Conservation (phyloP, 2,797 vertebrate species). For the Ciconia nigra region DNA sequence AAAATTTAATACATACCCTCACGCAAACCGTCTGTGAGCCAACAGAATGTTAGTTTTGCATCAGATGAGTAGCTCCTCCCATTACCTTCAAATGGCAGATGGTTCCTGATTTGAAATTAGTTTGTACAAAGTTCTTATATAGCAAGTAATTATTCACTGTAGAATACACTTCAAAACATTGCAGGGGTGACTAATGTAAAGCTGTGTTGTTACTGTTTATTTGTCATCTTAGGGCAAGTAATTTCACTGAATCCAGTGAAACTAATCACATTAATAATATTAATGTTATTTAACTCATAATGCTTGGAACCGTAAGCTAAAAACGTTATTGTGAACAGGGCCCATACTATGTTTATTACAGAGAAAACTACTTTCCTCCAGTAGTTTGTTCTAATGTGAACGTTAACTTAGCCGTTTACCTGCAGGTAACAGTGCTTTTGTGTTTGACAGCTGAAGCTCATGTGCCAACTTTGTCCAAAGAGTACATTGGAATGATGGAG, state of each 20-base stretch:
- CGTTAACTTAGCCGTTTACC: neutral
- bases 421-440: neutral
- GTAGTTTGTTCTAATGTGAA: neutral
- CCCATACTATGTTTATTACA: neutral
- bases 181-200: neutral
- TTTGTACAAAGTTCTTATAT: neutral
- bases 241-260: neutral
- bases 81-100: neutral
- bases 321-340: neutral
- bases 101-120: neutral
- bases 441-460: conserved; percentile 77
- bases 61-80: neutral
- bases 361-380: neutral
- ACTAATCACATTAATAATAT: neutral
- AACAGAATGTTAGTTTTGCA: neutral
- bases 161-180: neutral
- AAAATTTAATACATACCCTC: neutral
- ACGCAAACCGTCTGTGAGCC: neutral
- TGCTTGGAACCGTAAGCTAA: neutral
- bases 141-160: neutral
- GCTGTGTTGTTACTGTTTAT: neutral
- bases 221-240: neutral
- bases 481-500: conserved; percentile 95
- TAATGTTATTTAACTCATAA: neutral
- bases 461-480: conserved; percentile 73